Evolutionary conservation across 2,888 invertebrate genomes (phyloP), one percentile per base, ranked within the genome.

Genomic region (Scaptomyza cyrtandrae): DNA sequence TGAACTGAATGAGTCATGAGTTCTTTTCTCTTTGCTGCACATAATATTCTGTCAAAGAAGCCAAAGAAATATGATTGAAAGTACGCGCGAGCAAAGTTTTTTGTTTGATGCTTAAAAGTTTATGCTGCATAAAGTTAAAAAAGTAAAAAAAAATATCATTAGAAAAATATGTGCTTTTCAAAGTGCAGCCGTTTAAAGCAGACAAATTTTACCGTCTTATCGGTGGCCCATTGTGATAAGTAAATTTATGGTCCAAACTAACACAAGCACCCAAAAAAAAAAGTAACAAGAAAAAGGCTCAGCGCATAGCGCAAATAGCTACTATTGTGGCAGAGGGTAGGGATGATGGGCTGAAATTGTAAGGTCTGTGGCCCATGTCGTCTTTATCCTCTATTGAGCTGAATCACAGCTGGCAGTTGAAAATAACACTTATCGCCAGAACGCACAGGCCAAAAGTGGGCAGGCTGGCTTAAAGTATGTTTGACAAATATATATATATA

Each of bases 371-470:
- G 60, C 45, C 49, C 50, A 60, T 63, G 66, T 63, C 69, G 65
- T 67, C 77, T 80, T 61, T 75, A 86, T 77, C 60, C 86, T 48
- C 59, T 55, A 86, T 81, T 49, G 68, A 54, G 72, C 64, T 56
- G 87, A 82, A 82, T 86, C 87, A 86, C 87, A 86, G 85, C 82
- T 84, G 87, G 73, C 85, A 86, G 85, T 73, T 78, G 82, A 87
- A 82, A 71, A 86, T 82, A 84, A 82, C 82, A 82, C 87, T 82
- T 82, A 82, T 82, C 81, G 75, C 75, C 75, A 58, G 60, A 52
- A 44, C 58, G 54, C 76, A 73, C 46, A 58, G 59, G 13, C 46
- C 31, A 50, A 41, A 7, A 60, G 14, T 35, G 43, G 55, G 16
- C 45, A 52, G 52, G 33, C 14, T 14, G 55, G 37, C n/a, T 24